Base-by-base conservation (phyloP, 2,797 vertebrate species). In the Pangasius larnaudii region DNA sequence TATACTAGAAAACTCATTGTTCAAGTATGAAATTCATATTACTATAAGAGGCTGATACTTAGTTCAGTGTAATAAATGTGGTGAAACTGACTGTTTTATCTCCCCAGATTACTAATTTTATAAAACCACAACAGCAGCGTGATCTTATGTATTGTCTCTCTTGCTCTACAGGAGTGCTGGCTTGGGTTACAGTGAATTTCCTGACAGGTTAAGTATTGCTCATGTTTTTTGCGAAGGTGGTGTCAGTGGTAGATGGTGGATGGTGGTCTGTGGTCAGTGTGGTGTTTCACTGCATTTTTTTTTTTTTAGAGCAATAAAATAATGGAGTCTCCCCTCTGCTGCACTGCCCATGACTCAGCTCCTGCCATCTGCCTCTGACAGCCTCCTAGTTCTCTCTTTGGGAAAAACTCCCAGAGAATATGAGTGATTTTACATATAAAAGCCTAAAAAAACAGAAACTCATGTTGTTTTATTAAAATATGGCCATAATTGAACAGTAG, bases 171-270 rank as follows among this genome's bases (percentile, higher is more conserved):
- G 99, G 99, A 94, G 96, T 99, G 94, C 96, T 99, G 88, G 98
- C 99, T 89, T 99, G 99, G 99, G 97, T 99, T 92, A 98, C 98
- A 87, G 98, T 99, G 94, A 99, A 99, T 95, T 99, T 98, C 94
- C 95, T 99, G 88, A 99, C 98, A 98, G 99, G 99, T 99, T 97
- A 94, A 93, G 92, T 93, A 93, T 94, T 91, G 91, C 91, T 94
- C 92, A 92, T 94, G 89, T 95, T 95, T 95, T 95, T 88, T 95
- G 92, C 86, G 93, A 91, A 86, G 89, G 81, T 92, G 91, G 93
- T 94, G 94, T 95, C 92, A 94, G 93, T 90, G 92, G 92, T 94
- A 84, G 91, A 91, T 88, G 88, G 89, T 94, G 86, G 91, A 90
- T 87, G 88, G 89, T 92, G 80, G 92, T 91, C 93, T 91, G 93